Evolutionary conservation across 2,888 invertebrate species (phyloP), one percentile per base, ranked within the genome.

Genomic region (Synergus japonicus): DNA sequence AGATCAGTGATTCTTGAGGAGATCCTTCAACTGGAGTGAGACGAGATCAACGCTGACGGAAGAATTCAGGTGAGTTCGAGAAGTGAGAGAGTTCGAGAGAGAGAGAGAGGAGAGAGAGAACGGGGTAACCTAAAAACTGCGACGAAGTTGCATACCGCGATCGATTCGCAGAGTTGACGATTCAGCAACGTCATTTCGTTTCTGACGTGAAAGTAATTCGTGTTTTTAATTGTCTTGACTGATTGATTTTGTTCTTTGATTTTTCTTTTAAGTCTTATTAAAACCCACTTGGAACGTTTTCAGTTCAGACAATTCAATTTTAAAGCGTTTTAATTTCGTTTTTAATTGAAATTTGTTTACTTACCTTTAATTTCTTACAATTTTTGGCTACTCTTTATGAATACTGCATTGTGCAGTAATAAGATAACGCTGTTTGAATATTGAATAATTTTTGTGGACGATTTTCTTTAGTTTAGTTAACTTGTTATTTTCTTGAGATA

Each of bases 111-210:
- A n/a, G 15, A 69, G 41, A 41, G 54, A 37, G 73, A 73, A 73
- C 73, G 73, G 73, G 73, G 73, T 73, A 73, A 73, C 73, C 73
- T 73, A 73, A 73, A 73, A 73, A 73, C 54, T 73, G 73, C 73
- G 73, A 54, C 73, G 73, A 73, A 54, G 73, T 73, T 73, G 73
- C 73, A 73, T 73, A 73, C 73, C 54, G 54, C 73, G 54, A 73
- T 73, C 73, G 73, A 73, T 73, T 73, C 73, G n/a, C 37, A 73
- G 54, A 73, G 54, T 73, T 73, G 73, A 73, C 73, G 73, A 73
- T 73, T 73, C 73, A 73, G 73, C 73, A 73, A 73, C 73, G 73
- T 73, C 54, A 73, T 41, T 73, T 73, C 54, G 54, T 54, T 54
- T 73, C 54, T 58, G 49, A 73, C 29, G 69, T 29, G 49, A 54